Percentiles rank a stretch among this genome's conserved stretches.
Evolutionary conservation across 2,113 vertebrate species (phyloP).

Genomic region (Bos taurus): ARS-UCD2.0 NC_037331.1:85165501-85166000

Average conservation of each 20-base stretch:
- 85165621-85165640: not conserved
- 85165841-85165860: not conserved
- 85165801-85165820: not conserved
- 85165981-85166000: not conserved
- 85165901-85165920: not conserved
- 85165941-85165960: not conserved
- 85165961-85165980: not conserved
- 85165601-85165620: not conserved
- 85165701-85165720: not conserved
- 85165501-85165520: not conserved
- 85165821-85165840: not conserved
- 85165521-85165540: not conserved
- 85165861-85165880: not conserved
- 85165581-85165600: conserved; percentile 8
- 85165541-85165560: not conserved
- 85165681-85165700: not conserved
- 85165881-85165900: not conserved
- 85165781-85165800: not conserved
- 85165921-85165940: not conserved
- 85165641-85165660: not conserved
- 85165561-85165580: not conserved
- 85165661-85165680: not conserved
- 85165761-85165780: not conserved
- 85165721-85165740: conserved; percentile 7
- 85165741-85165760: not conserved